Evolutionary conservation across 2,797 vertebrate genomes (phyloP), one percentile per base, ranked within the genome.

Genomic region (Anomalospiza imberbis): DNA sequence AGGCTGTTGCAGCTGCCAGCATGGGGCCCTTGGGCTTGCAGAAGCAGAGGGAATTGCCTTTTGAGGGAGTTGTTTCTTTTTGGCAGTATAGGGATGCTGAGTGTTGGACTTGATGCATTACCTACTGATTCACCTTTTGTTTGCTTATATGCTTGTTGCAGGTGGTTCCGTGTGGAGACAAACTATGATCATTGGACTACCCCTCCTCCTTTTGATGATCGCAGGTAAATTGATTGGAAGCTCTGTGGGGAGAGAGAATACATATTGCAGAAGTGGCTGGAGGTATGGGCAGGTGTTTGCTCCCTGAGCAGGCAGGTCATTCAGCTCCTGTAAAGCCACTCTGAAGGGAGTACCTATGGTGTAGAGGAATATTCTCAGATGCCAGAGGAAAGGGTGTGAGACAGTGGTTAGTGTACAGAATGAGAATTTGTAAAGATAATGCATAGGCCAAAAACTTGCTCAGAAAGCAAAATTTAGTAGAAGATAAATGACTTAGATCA

Each of bases 121-220:
- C 31, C 17, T 50, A 4, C 25, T 61, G 58, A 54, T 58, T n/a
- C 0, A 1, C 7, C 11, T 82, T 47, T 45, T 53, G 18, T 40
- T 75, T 75, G 29, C 45, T 48, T 32, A 10, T 55, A 3, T 60
- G 31, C 94, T 88, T 85, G 32, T 22, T 72, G 18, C 42, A 99
- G 99, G 90, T 99, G 99, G 99, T 99, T 97, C 97, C 98, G 97
- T 95, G 99, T 99, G 44, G 98, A 99, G 97, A 99, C 99, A 2
- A 99, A 99, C 94, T 99, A 98, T 75, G 99, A 99, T 95, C 99
- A 99, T 58, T 99, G 99, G 99, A 98, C 96, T 44, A 97, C 98
- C 9, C 91, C 97, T 28, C 98, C 98, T 16, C 86, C 97, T 78
- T 63, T 2, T 34, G 99, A 99, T 40, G 96, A 98, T 71, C 97